Conservation (phyloP, 2,888 invertebrate species). For the Xanthia icteritia region DNA sequence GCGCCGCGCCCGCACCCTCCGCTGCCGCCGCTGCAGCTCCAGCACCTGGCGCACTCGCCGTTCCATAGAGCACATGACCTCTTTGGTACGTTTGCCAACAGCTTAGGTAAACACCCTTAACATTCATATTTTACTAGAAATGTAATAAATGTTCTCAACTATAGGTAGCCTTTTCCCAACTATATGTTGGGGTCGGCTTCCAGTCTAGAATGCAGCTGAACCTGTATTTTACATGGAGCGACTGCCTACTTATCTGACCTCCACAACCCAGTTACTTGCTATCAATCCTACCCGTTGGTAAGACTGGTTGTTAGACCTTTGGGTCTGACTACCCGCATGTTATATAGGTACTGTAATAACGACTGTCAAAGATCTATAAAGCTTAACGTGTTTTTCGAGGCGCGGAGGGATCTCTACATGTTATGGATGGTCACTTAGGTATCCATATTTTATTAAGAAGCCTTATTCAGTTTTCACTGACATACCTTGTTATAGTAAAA, state of each 20-base stretch:
- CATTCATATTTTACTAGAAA: slow-evolving; percentile 5
- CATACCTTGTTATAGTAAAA: background rate
- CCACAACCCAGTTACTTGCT: background rate
- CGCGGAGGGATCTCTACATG: background rate
- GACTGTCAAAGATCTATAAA: background rate
- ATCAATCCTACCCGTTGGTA: background rate
- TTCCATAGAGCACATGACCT: slow-evolving; percentile 94
- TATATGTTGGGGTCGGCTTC: background rate
- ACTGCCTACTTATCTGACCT: background rate
- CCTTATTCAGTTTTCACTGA: background rate
- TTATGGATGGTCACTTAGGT: background rate
- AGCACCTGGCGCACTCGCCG: slow-evolving; percentile 91
- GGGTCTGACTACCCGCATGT: background rate
- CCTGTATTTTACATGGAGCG: background rate
- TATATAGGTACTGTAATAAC: too few relatives aligned
- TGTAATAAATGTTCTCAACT: background rate
- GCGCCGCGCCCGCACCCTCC: slow-evolving; percentile 92
- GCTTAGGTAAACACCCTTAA: slow-evolving; percentile 64
- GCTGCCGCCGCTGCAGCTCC: slow-evolving; percentile 89
- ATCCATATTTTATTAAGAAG: background rate
- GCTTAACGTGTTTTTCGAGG: background rate
- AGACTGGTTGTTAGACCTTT: background rate
- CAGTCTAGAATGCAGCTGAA: background rate
- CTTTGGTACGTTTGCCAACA: slow-evolving; percentile 92
- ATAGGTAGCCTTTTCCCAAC: background rate